Conservation (phyloP, 1,140 invertebrate genomes). For the Acyrthosiphon pisum region DNA sequence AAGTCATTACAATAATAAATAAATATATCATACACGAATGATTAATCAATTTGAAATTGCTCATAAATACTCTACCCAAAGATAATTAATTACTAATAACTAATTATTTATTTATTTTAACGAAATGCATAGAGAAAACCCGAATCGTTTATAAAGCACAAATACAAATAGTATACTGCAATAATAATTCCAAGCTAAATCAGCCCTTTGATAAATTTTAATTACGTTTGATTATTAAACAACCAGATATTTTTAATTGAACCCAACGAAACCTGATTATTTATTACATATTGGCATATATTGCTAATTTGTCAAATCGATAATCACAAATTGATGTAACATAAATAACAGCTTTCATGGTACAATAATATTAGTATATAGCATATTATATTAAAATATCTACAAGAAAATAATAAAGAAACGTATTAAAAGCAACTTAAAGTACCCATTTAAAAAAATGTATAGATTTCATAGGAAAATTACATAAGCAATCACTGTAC, state of each 20-base stretch:
- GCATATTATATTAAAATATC: background rate
- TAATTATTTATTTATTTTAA: slow-evolving; percentile 1
- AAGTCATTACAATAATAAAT: background rate
- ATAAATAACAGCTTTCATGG: background rate
- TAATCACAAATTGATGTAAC: background rate
- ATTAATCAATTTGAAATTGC: background rate
- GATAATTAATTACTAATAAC: background rate
- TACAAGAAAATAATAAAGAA: background rate
- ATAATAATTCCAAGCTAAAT: background rate
- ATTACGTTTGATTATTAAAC: background rate
- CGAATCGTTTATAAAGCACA: background rate
- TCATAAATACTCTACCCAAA: background rate
- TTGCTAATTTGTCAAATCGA: background rate
- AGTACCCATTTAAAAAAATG: background rate
- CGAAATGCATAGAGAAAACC: background rate
- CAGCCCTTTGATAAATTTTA: background rate
- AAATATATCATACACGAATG: background rate
- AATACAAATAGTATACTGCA: background rate
- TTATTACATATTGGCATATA: background rate
- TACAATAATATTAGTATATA: background rate
- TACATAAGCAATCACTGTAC: background rate
- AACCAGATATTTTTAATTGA: background rate
- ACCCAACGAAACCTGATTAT: background rate
- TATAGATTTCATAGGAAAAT: background rate
- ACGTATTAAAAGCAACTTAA: background rate